Evolutionary conservation across 2,888 invertebrate genomes (phyloP), one percentile per base, ranked within the genome.

Genomic region (Drosophila affinis): DNA sequence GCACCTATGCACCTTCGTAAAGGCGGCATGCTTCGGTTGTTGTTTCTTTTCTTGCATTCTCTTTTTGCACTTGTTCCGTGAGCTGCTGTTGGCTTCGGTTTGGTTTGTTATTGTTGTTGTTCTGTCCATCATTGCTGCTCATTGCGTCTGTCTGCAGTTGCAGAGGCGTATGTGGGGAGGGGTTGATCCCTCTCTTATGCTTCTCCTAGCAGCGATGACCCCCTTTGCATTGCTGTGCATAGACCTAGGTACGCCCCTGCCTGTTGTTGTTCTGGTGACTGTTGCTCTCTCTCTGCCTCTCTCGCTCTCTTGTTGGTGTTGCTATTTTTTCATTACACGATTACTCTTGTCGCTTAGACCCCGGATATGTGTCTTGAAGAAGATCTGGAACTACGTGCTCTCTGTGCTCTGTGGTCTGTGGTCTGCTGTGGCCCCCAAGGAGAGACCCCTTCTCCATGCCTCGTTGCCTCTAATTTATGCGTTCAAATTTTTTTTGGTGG

Each of bases 391-490:
- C 3, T 3, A 21, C 3, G 21, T 21, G 21, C 12, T 34, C 14
- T 34, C 2, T 14, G 18, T 18, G 18, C 14, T 34, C 2, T 14
- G 18, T 18, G 18, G 18, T 0, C 34, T 52, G 34, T 47, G 24
- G 47, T 46, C 52, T 39, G 18, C 47, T n/a, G 39, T 5, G 9
- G 34, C 5, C 34, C 34, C 34, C 34, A 10, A 32, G 32, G 9
- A 32, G 39, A 0, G 14, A 6, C 14, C 32, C 9, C 3, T 17
- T 18, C 10, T 18, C 18, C 32, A 12, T 17, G 59, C 45, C 67
- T 71, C 53, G 62, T 77, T 78, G 75, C 75, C 56, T 74, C 74
- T 72, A 67, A 75, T 79, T 82, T 73, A 87, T 78, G 58, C 51
- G 67, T 51, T 62, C 56, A 9, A 14, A 12, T 62, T 45, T 45